phyloP scores from a whole-genome alignment of 2,888 invertebrate species.

The Hirtodrosophila trivittata region DNA sequence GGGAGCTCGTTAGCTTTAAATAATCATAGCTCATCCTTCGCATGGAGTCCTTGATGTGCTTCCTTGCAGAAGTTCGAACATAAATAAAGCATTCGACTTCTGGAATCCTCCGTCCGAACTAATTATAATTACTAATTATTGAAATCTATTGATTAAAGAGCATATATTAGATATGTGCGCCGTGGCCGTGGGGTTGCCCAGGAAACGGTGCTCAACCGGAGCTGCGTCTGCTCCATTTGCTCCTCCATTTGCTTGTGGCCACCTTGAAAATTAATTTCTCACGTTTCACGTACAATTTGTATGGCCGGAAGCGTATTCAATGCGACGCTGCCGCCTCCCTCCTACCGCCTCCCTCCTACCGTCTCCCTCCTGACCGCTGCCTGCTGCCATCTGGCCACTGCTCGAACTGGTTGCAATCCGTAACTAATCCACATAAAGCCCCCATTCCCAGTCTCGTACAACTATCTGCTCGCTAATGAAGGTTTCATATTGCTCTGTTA shows the following conservation, averaged over 20 bases:
- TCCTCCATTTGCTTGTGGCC: constrained; percentile 17
- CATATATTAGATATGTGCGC: neutral
- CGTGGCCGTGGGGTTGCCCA: too few relatives aligned
- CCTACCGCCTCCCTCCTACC: constrained; percentile 12
- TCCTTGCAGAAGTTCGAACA: too few relatives aligned
- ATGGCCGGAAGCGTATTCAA: constrained; percentile 70
- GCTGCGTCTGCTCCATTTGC: neutral
- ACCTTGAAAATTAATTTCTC: constrained; percentile 73
- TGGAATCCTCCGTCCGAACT: too few relatives aligned
- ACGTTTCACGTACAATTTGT: constrained; percentile 72
- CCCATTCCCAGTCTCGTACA: constrained; percentile 3
- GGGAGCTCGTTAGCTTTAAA: too few relatives aligned
- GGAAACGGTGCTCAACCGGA: neutral
- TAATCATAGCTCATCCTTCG: too few relatives aligned
- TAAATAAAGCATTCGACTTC: too few relatives aligned
- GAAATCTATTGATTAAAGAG: neutral
- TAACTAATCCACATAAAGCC: constrained; percentile 8
- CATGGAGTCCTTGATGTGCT: too few relatives aligned
- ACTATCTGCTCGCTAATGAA: constrained; percentile 64
- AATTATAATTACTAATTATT: too few relatives aligned
- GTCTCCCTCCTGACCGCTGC: constrained; percentile 14
- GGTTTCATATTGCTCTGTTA: constrained; percentile 63
- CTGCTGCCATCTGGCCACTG: neutral
- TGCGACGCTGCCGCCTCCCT: constrained; percentile 32
- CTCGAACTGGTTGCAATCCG: constrained; percentile 25